phyloP scores from a whole-genome alignment of 2,113 vertebrate genomes.

The Burhinus bistriatus region DNA sequence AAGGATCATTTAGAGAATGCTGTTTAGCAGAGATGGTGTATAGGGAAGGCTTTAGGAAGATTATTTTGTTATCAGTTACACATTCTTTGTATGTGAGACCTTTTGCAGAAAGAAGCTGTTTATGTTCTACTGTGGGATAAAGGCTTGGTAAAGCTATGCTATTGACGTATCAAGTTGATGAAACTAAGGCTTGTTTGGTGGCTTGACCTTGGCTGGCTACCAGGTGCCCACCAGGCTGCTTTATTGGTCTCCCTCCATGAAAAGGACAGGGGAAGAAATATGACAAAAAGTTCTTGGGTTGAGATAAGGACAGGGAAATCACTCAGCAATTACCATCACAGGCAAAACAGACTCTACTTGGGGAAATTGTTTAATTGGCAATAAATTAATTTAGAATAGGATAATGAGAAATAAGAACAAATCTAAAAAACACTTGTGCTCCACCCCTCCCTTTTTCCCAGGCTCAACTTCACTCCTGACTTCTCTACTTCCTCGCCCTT shows the following conservation, averaged over 20 bases:
- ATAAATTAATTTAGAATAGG: background rate
- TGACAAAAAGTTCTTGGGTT: background rate
- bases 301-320: background rate
- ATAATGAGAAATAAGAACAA: background rate
- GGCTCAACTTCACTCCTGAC: fast-evolving
- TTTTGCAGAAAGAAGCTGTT: background rate
- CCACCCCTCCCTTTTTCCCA: background rate
- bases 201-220: background rate
- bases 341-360: background rate
- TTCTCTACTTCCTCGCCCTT: background rate
- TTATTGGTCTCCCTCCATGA: background rate
- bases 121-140: background rate
- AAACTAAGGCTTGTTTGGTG: background rate
- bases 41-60: background rate
- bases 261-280: background rate
- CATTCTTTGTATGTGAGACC: background rate
- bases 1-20: background rate
- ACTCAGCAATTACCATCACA: background rate
- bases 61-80: background rate
- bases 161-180: background rate
- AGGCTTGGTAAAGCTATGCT: background rate
- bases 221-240: background rate
- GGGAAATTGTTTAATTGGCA: background rate
- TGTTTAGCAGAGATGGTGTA: fast-evolving
- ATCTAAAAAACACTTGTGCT: background rate